Conservation (phyloP, 2,797 vertebrate species). For the Liasis olivaceus region DNA sequence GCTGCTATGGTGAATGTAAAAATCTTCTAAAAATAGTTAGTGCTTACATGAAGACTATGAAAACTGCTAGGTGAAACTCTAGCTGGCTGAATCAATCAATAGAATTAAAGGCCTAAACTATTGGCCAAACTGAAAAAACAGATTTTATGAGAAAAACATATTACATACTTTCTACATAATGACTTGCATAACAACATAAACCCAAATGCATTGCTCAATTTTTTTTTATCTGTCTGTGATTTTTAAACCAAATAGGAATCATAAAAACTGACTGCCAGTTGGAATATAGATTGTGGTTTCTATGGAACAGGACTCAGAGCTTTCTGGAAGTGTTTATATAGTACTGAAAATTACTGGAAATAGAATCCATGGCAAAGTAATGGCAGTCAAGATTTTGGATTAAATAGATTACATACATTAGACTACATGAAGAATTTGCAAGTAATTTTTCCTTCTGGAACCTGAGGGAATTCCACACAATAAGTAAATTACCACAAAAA, state of each 20-base stretch:
- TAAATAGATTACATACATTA: neutral
- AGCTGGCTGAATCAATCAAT: neutral
- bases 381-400: neutral
- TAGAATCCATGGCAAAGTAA: neutral
- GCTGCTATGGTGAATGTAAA: neutral
- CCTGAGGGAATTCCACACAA: neutral
- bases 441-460: neutral
- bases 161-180: neutral
- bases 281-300: neutral
- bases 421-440: neutral
- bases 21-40: neutral
- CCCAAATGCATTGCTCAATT: neutral
- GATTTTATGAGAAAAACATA: neutral
- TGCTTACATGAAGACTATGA: neutral
- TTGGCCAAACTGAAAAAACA: neutral
- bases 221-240: neutral
- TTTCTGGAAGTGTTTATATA: neutral
- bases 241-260: neutral
- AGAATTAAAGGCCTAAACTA: neutral
- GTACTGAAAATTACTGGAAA: neutral
- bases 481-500: neutral
- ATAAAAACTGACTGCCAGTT: neutral
- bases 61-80: neutral
- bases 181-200: neutral
- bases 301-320: neutral